phyloP scores from a whole-genome alignment of 2,113 vertebrate genomes.

The Otocyon megalotis region DNA sequence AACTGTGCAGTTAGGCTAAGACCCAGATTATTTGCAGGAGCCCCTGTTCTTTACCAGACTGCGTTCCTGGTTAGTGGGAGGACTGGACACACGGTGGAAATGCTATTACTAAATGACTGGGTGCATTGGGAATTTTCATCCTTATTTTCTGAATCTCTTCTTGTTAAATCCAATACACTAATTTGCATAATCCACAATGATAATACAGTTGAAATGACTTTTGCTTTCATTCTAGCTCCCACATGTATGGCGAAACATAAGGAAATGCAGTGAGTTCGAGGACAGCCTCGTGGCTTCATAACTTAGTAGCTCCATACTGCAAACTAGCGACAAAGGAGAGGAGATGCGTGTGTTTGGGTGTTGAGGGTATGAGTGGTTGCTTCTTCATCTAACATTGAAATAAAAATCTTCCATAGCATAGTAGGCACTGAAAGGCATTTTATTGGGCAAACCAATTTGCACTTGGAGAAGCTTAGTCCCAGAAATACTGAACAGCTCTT shows the following conservation, averaged over 20 bases:
- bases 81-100: not conserved
- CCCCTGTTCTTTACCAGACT: not conserved
- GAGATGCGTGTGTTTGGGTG: not conserved
- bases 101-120: not conserved
- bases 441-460: not conserved
- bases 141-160: conserved; percentile 58
- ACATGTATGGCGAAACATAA: conserved; percentile 72
- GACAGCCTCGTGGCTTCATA: not conserved
- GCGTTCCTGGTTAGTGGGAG: not conserved
- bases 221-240: conserved; percentile 72
- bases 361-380: not conserved
- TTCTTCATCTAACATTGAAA: not conserved
- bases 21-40: not conserved
- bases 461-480: not conserved
- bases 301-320: not conserved
- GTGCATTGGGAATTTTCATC: conserved; percentile 53
- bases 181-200: conserved; percentile 79
- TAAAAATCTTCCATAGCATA: not conserved
- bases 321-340: not conserved
- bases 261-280: conserved; percentile 62
- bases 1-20: not conserved
- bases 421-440: not conserved
- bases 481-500: not conserved
- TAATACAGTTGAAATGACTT: conserved; percentile 77
- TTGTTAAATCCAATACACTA: conserved; percentile 78